Base-by-base conservation (phyloP, 2,113 vertebrate genomes). In the Seriola dumerili region DNA sequence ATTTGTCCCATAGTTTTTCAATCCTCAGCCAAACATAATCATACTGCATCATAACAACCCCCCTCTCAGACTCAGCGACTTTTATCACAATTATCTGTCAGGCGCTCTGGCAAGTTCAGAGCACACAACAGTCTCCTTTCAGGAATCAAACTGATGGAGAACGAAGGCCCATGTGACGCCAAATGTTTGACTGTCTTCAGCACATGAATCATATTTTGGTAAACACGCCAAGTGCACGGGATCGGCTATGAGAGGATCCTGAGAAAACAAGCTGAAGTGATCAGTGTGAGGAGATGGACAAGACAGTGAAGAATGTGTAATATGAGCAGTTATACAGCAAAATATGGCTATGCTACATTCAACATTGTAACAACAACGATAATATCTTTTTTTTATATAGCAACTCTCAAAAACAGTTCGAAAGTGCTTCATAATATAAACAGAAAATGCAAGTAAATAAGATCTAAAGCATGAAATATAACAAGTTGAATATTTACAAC, bases 81-180 rank as follows among this genome's bases (percentile, higher is more conserved):
- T 66, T 58, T 50, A 62, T 57, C 25, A 52, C 44, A 50, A 9
- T 17, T 25, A 10, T 34, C 19, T 46, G 38, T 73, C 63, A 57
- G 42, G 50, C 17, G 5, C 46, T 42, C 40, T 48, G 62, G 40
- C 42, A 21, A 55, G 44, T 55, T 32, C 42, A 38, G 42, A 8
- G 29, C 68, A 57, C 65, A 71, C 55, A 48, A 67, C 46, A 25
- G 55, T 64, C 57, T 83, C 55, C 72, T 67, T 50, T 80, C 46
- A 75, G 44, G 46, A 72, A 71, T 76, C 50, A 71, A 48, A n/a
- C 3, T 7, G 52, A 25, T n/a, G 59, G 32, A 23, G 70, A 77
- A 23, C 16, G 36, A 78, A 72, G 36, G 14, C 48, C 36, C 3
- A 1, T 4, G 36, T 14, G 36, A 57, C 14, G 36, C 58, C 84